phyloP scores from a whole-genome alignment of 2,797 vertebrate genomes.

The Poecilia velifera region DNA sequence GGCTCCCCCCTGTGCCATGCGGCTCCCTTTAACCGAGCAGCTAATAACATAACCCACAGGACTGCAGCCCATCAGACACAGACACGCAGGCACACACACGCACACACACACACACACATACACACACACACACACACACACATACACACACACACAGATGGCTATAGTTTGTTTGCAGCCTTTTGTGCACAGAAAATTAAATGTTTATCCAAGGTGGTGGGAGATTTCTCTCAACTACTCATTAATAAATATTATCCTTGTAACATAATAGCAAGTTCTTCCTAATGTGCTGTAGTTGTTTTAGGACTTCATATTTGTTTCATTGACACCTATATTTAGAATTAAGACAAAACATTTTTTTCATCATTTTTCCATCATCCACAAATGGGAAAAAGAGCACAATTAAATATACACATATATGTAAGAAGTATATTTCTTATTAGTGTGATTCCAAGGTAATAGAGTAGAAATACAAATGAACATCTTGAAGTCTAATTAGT shows the following conservation, averaged over 20 bases:
- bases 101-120: slow-evolving; percentile 27
- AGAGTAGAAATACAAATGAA: too few relatives aligned
- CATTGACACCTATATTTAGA: background rate
- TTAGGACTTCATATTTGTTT: background rate
- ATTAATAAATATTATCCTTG: slow-evolving; percentile 24
- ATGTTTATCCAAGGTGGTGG: slow-evolving; percentile 41
- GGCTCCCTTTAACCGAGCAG: slow-evolving; percentile 87
- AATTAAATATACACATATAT: background rate
- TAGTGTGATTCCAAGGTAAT: background rate
- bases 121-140: slow-evolving; percentile 22
- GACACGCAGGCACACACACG: slow-evolving; percentile 35
- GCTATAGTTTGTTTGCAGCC: slow-evolving; percentile 58
- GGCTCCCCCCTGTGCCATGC: slow-evolving; percentile 78
- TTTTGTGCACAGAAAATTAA: slow-evolving; percentile 48
- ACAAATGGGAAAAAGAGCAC: background rate
- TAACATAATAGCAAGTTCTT: slow-evolving; percentile 42
- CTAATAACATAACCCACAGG: slow-evolving; percentile 89
- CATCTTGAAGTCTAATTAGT: too few relatives aligned
- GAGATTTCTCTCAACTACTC: slow-evolving; percentile 23
- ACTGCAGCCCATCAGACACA: slow-evolving; percentile 74
- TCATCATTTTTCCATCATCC: background rate
- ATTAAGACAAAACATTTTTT: background rate
- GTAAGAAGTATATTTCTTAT: background rate
- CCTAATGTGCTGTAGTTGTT: slow-evolving; percentile 7
- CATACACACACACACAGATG: slow-evolving; percentile 38